Evolutionary conservation across 1,140 invertebrate species (phyloP).

Genomic region (Psilanteris sp.): DNA sequence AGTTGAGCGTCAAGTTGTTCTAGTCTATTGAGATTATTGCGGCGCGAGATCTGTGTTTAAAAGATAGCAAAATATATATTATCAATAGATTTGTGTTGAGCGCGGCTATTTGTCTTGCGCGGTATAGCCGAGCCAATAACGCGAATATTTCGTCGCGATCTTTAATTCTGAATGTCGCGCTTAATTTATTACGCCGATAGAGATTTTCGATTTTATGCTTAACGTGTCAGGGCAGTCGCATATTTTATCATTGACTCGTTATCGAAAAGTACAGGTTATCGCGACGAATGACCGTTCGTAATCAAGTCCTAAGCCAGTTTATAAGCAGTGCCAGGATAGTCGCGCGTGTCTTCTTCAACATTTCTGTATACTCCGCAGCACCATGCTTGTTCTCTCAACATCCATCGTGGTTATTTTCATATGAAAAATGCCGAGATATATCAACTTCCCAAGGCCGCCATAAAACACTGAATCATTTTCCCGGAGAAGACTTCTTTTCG

Average conservation of each 20-base stretch:
- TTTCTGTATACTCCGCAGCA: slow-evolving; percentile 29
- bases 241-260: slow-evolving; percentile 59
- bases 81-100: slow-evolving; percentile 27
- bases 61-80: slow-evolving; percentile 49
- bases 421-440: slow-evolving; percentile 47
- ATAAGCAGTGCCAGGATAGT: slow-evolving; percentile 28
- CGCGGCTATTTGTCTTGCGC: slow-evolving; percentile 31
- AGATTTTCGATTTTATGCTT: slow-evolving; percentile 36
- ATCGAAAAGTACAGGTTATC: slow-evolving; percentile 61
- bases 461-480: slow-evolving; percentile 57
- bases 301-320: slow-evolving; percentile 58
- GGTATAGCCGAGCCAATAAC: slow-evolving; percentile 47
- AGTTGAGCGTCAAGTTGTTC: slow-evolving; percentile 10
- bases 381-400: slow-evolving; percentile 40
- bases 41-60: slow-evolving; percentile 36
- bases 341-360: slow-evolving; percentile 39
- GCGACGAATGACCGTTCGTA: slow-evolving; percentile 40
- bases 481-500: slow-evolving; percentile 16
- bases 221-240: slow-evolving; percentile 12
- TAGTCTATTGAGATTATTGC: slow-evolving; percentile 22
- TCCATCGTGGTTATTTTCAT: slow-evolving; percentile 56
- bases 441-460: slow-evolving; percentile 39
- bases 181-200: slow-evolving; percentile 50
- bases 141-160: slow-evolving; percentile 36
- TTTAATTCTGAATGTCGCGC: slow-evolving; percentile 40